Percentiles rank a stretch among this genome's conserved stretches.
Conservation (phyloP, 2,797 vertebrate species). For the Silurus lanzhouensis region DNA sequence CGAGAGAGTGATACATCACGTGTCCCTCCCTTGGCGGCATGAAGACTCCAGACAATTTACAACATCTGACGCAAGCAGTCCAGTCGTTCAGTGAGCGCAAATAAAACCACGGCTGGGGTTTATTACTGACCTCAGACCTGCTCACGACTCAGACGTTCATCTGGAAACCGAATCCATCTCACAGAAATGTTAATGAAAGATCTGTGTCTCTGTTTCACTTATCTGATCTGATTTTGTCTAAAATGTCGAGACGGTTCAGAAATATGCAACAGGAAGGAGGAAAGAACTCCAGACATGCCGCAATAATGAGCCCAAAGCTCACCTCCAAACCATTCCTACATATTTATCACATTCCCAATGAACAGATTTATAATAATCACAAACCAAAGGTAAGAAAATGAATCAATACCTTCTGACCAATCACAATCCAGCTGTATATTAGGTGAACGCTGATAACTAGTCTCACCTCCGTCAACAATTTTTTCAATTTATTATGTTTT, state of each 20-base stretch:
- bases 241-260: background rate
- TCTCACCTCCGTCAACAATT: background rate
- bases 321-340: background rate
- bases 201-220: background rate
- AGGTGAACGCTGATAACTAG: background rate
- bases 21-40: conserved; percentile 36
- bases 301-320: background rate
- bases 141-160: conserved; percentile 21
- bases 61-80: conserved; percentile 43
- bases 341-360: background rate
- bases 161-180: background rate
- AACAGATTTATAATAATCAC: background rate
- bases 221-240: background rate
- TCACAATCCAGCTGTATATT: background rate
- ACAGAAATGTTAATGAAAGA: conserved; percentile 1
- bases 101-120: conserved; percentile 7
- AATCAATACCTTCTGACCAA: background rate
- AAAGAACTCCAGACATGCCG: background rate
- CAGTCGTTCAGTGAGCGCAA: conserved; percentile 19
- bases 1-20: conserved; percentile 32
- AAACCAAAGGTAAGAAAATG: background rate
- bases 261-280: background rate
- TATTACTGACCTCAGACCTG: conserved; percentile 41
- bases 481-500: background rate
- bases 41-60: conserved; percentile 54